Evolutionary conservation across 1,140 invertebrate species (phyloP), one percentile per base, ranked within the genome.

Genomic region (Zelostemma sp.): DNA sequence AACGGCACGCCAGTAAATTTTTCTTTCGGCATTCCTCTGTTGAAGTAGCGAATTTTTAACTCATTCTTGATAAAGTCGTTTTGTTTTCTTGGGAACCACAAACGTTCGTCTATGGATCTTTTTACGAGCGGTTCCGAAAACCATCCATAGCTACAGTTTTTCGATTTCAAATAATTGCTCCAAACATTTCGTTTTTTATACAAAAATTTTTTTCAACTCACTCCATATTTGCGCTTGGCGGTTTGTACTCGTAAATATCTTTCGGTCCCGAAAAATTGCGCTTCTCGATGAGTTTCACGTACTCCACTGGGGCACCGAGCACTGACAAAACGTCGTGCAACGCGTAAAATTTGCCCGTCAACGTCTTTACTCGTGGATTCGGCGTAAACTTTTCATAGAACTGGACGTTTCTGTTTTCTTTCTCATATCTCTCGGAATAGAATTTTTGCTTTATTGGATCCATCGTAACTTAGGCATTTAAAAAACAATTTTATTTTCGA

Each of bases 131-230:
- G 63, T 18, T 74, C 46, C 0, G 49, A 16, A 40, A 78, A 80
- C 76, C 80, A 85, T 51, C 83, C 80, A 38, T 84, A 84, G 14
- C 82, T 84, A 46, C n/a, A n/a, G n/a, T n/a, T n/a, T n/a, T n/a
- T n/a, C n/a, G n/a, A n/a, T n/a, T n/a, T n/a, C n/a, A n/a, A n/a
- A n/a, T n/a, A n/a, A n/a, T n/a, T n/a, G n/a, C n/a, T n/a, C n/a
- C n/a, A n/a, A n/a, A n/a, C n/a, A n/a, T n/a, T n/a, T n/a, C n/a
- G n/a, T n/a, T n/a, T n/a, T n/a, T n/a, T n/a, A n/a, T n/a, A n/a
- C n/a, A n/a, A n/a, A n/a, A n/a, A 60, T 46, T 28, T 33, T 46
- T 35, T 53, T 18, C 54, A 19, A 63, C 56, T 70, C 68, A 84
- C 81, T 79, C 72, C 80, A 81, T 82, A 51, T 83, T 84, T 0